Evolutionary conservation across 2,888 invertebrate species (phyloP).

Genomic region (Epsilonema sp.): DNA sequence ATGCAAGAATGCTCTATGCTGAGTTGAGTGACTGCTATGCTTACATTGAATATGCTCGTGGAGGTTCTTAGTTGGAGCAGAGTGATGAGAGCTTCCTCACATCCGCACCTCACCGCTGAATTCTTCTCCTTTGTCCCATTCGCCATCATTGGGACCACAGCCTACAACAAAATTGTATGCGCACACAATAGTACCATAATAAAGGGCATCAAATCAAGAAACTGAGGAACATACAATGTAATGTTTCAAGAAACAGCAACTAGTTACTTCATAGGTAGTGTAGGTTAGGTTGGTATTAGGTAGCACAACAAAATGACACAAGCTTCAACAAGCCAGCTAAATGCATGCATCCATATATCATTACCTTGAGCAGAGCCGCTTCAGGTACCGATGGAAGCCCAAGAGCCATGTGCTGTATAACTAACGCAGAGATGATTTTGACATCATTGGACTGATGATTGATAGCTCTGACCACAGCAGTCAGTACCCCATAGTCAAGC

Average conservation of each 20-base stretch:
- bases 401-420: slow-evolving; percentile 53
- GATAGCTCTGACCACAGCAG: slow-evolving; percentile 41
- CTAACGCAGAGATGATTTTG: slow-evolving; percentile 66
- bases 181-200: neutral
- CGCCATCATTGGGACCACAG: slow-evolving; percentile 68
- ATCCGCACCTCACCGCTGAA: slow-evolving; percentile 73
- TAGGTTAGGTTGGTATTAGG: too few relatives aligned
- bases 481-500: slow-evolving; percentile 60
- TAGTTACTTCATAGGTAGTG: too few relatives aligned
- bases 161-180: slow-evolving; percentile 11
- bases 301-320: too few relatives aligned
- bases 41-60: slow-evolving; percentile 16
- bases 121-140: slow-evolving; percentile 98
- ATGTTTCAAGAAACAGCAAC: too few relatives aligned
- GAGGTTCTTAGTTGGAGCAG: slow-evolving; percentile 57
- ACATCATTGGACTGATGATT: slow-evolving; percentile 83
- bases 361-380: slow-evolving; percentile 4
- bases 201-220: too few relatives aligned
- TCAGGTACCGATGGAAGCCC: neutral
- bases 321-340: too few relatives aligned
- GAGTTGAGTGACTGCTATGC: slow-evolving; percentile 7
- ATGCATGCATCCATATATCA: too few relatives aligned
- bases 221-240: too few relatives aligned
- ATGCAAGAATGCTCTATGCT: neutral
- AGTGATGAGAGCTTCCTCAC: slow-evolving; percentile 71